Evolutionary conservation across 2,888 invertebrate genomes (phyloP).

Genomic region (Brenthis daphne): DNA sequence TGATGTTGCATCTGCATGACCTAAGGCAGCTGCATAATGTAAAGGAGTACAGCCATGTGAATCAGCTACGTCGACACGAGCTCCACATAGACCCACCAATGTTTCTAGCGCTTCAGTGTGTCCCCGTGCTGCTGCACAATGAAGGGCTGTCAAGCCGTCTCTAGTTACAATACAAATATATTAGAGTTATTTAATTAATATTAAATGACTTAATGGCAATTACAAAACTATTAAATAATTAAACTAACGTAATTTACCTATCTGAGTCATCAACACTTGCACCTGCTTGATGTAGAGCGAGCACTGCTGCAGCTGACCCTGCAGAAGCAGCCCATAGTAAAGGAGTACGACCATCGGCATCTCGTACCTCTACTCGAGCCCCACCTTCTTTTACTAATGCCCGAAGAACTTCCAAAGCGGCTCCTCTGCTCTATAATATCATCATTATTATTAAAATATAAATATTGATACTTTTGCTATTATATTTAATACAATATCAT

Average conservation of each 20-base stretch:
- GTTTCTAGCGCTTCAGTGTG: conserved; percentile 96
- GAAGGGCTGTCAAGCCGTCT: conserved; percentile 96
- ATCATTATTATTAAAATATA: neutral
- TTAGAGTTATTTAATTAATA: neutral
- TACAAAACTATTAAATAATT: neutral
- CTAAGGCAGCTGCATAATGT: conserved; percentile 97
- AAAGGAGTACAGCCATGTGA: conserved; percentile 97
- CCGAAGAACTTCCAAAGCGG: conserved; percentile 90
- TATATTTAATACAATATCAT: neutral
- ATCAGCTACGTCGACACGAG: conserved; percentile 94
- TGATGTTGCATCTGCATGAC: conserved; percentile 96
- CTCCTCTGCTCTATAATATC: conserved; percentile 67
- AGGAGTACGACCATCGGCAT: conserved; percentile 96
- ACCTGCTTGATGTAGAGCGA: conserved; percentile 93
- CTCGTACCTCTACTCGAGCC: conserved; percentile 91
- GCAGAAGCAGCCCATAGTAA: conserved; percentile 98
- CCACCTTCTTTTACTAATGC: conserved; percentile 89
- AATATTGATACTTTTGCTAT: neutral
- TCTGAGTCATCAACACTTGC: conserved; percentile 91
- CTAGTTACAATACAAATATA: conserved; percentile 65
- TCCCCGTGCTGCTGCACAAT: conserved; percentile 98
- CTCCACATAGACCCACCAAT: conserved; percentile 92
- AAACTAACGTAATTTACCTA: conserved; percentile 67
- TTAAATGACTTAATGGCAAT: neutral
- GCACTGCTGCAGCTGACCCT: conserved; percentile 95